Conservation (phyloP, 2,113 vertebrate species). For the Thinocorus orbignyianus region DNA sequence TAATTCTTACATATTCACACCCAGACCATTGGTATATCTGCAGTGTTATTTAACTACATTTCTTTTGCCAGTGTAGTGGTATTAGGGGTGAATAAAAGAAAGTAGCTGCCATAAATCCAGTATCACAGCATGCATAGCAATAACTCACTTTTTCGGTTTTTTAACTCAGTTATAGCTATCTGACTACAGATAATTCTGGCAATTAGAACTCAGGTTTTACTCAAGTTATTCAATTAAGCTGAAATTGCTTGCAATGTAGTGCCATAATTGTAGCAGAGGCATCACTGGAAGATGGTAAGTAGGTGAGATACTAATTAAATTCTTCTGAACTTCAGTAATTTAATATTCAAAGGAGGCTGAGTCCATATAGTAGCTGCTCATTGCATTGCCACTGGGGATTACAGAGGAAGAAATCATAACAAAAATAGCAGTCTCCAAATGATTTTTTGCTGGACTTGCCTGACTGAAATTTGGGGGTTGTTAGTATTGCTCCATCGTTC, state of each 20-base stretch:
- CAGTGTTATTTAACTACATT: background rate
- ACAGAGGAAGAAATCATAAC: background rate
- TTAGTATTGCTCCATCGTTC: background rate
- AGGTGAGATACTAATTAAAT: constrained; percentile 66
- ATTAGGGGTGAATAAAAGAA: background rate
- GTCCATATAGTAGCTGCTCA: background rate
- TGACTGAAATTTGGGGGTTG: background rate
- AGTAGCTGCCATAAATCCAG: background rate
- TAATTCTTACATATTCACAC: background rate
- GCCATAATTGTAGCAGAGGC: background rate
- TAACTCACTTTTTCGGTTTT: background rate
- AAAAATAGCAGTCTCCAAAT: background rate
- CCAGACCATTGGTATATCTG: background rate
- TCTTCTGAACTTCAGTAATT: constrained; percentile 27
- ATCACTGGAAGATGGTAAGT: constrained; percentile 5
- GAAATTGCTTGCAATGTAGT: constrained; percentile 11
- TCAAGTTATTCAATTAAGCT: constrained; percentile 35
- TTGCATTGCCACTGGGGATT: background rate
- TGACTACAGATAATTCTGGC: constrained; percentile 7
- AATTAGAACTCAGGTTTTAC: constrained; percentile 45
- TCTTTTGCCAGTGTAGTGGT: background rate
- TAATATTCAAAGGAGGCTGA: constrained; percentile 23
- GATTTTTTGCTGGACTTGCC: background rate
- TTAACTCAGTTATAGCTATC: background rate
- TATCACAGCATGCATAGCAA: background rate